Evolutionary conservation across 1,140 invertebrate genomes (phyloP).

Genomic region (Camponotus floridanus): DNA sequence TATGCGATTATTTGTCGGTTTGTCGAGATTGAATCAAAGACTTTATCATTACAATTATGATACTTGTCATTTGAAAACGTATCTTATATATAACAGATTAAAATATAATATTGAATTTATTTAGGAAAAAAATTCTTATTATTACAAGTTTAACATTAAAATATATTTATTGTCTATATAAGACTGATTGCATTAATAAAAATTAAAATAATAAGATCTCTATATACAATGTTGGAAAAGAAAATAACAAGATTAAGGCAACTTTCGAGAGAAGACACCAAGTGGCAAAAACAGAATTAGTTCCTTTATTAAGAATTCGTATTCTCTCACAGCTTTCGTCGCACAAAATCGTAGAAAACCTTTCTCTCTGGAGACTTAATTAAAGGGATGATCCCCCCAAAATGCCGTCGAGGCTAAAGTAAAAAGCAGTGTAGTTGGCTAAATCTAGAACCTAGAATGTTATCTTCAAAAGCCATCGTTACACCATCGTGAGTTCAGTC

Average conservation of each 20-base stretch:
- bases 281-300: slow-evolving; percentile 30
- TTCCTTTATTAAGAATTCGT: slow-evolving; percentile 42
- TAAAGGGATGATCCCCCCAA: slow-evolving; percentile 43
- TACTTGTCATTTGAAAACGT: slow-evolving; percentile 6
- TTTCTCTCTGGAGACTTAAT: slow-evolving; percentile 41
- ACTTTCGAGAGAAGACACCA: neutral
- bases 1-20: slow-evolving; percentile 40
- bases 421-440: slow-evolving; percentile 13
- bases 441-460: slow-evolving; percentile 27
- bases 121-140: neutral
- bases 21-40: slow-evolving; percentile 26
- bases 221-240: neutral
- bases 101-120: slow-evolving; percentile 3
- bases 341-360: slow-evolving; percentile 19
- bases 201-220: neutral
- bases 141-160: neutral
- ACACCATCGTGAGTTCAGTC: slow-evolving; percentile 4
- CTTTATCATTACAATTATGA: slow-evolving; percentile 20
- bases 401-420: slow-evolving; percentile 21
- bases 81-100: neutral
- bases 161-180: neutral
- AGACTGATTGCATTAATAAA: neutral
- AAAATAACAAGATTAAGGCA: neutral
- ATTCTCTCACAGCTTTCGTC: neutral
- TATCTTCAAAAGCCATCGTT: slow-evolving; percentile 50